Evolutionary conservation across 2,797 vertebrate genomes (phyloP), one percentile per base, ranked within the genome.

Genomic region (Glyptemys insculpta): DNA sequence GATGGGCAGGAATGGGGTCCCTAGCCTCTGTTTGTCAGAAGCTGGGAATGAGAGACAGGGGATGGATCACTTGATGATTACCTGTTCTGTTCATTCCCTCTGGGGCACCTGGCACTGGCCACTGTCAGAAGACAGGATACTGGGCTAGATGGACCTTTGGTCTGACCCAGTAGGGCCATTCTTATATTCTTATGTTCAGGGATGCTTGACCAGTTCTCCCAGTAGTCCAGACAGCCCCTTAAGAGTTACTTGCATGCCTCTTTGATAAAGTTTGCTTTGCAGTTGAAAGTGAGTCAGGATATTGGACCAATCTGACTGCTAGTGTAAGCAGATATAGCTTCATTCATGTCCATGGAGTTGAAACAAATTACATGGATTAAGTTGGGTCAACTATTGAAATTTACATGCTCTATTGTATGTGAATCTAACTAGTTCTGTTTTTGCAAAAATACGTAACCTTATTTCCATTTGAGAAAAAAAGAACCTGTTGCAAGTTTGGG

Each of bases 341-440:
- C 31, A 34, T 93, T 79, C 34, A 12, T 79, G 62, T 29, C n/a
- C 18, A 14, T 41, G 11, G 34, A 79, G 41, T 62, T 84, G 54
- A 92, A 79, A 53, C 76, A 92, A 95, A 82, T 91, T 57, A 93
- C 91, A 74, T 15, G 88, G 21, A 37, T 80, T 83, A 65, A 4
- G 50, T 93, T 53, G 53, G 88, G 50, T 93, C 80, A 88, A 86
- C 68, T 81, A 72, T 81, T 86, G 79, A 78, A 79, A 2, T 11
- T 76, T 87, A 52, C 91, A 88, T 78, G 93, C n/a, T 18, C 44
- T 78, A 31, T 91, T 81, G 7, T 91, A 57, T 44, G 37, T 18
- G 87, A 93, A 90, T 25, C 87, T 65, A 89, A 18, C 16, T 72
- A 86, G 31, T 65, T n/a, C 16, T 9, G 59, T 34, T 65, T 65